Percentiles rank a stretch among this genome's conserved stretches.
phyloP scores from a whole-genome alignment of 2,113 vertebrate species.

The Neogobius melanostomus region DNA sequence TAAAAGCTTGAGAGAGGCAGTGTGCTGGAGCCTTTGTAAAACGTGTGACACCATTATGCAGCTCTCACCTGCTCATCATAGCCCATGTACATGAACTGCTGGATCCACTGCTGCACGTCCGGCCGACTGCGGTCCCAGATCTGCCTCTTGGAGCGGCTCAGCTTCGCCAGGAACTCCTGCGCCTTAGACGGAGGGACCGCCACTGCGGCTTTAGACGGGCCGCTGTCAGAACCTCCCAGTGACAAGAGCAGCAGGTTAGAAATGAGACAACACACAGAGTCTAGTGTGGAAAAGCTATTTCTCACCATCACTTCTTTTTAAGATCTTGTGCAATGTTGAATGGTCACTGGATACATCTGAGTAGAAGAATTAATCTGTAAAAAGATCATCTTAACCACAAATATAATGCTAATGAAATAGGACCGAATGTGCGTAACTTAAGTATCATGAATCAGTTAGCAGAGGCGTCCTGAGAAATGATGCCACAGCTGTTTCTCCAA shows the following conservation, averaged over 20 bases:
- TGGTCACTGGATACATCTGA: conserved; percentile 77
- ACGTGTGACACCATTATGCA: not conserved
- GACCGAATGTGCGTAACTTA: too few relatives aligned
- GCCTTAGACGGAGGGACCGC: conserved; percentile 77
- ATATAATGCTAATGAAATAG: not conserved
- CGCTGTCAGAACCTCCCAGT: conserved; percentile 42
- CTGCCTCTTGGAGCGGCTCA: conserved; percentile 83
- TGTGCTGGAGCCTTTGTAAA: not conserved
- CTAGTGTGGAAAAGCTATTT: not conserved
- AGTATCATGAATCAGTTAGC: too few relatives aligned
- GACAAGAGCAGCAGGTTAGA: conserved; percentile 12
- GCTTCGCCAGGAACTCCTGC: conserved; percentile 84
- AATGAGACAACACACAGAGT: not conserved
- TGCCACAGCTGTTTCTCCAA: not conserved
- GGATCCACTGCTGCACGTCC: conserved; percentile 95
- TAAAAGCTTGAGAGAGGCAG: too few relatives aligned
- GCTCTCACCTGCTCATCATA: conserved; percentile 87
- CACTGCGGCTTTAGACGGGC: conserved; percentile 52
- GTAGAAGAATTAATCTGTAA: conserved; percentile 20
- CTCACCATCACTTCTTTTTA: conserved; percentile 82
- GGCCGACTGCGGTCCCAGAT: conserved; percentile 89
- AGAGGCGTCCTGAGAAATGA: not conserved
- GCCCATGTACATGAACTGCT: conserved; percentile 92
- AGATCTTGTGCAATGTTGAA: conserved; percentile 81
- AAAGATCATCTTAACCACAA: conserved; percentile 3